Percentiles rank a stretch among this genome's conserved stretches.
phyloP scores from a whole-genome alignment of 2,888 invertebrate genomes.

The Phaonia tiefii region DNA sequence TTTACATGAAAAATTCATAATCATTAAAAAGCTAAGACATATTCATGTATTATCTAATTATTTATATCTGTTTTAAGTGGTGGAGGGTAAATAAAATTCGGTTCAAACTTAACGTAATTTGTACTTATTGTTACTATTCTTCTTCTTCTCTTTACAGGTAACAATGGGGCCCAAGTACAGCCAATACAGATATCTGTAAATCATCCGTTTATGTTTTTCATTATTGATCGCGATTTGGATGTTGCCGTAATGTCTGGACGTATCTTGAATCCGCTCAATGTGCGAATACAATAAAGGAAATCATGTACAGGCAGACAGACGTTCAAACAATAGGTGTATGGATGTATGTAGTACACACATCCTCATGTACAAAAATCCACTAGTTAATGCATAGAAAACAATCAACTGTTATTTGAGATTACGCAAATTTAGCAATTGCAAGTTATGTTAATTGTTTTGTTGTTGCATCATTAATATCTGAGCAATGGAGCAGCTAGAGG shows the following conservation, averaged over 20 bases:
- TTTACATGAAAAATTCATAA: too few species aligned
- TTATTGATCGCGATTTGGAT: constrained; percentile 90
- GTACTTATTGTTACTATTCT: constrained; percentile 11
- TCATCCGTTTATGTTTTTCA: constrained; percentile 92
- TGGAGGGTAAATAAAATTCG: too few species aligned
- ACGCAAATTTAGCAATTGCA: constrained; percentile 5
- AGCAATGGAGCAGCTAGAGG: too few species aligned
- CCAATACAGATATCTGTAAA: constrained; percentile 89
- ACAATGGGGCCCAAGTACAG: constrained; percentile 77
- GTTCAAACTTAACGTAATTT: too few species aligned
- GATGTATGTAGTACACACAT: constrained; percentile 12
- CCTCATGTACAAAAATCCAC: not conserved
- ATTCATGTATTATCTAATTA: not conserved
- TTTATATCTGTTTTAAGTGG: too few species aligned
- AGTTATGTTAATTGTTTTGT: not conserved
- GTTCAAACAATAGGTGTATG: not conserved
- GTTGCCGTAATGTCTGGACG: constrained; percentile 91
- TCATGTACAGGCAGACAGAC: not conserved
- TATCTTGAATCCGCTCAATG: constrained; percentile 90
- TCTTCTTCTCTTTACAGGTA: constrained; percentile 71
- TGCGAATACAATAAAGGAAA: constrained; percentile 83
- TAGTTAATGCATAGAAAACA: not conserved
- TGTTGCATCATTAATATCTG: too few species aligned
- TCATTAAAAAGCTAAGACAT: too few species aligned
- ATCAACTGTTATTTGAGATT: constrained; percentile 9